Conservation (phyloP, 2,113 vertebrate genomes). For the Hyaena hyaena region DNA sequence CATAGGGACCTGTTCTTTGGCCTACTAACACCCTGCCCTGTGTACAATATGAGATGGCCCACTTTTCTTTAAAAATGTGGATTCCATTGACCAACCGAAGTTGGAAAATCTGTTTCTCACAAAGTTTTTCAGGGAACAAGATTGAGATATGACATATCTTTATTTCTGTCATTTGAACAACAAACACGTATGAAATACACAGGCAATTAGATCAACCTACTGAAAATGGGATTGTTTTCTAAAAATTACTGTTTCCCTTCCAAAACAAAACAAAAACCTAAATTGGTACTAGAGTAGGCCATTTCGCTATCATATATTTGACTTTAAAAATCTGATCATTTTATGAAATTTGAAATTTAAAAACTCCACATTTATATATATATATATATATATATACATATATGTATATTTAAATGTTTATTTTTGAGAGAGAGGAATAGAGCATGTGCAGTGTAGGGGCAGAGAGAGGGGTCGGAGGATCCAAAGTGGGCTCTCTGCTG, state of each 20-base stretch:
- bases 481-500: too few species aligned
- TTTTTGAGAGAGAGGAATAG: too few species aligned
- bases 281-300: neutral
- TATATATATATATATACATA: neutral
- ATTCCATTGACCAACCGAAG: neutral
- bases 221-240: neutral
- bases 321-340: neutral
- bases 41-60: neutral
- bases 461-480: too few species aligned
- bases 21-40: neutral
- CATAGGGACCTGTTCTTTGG: neutral
- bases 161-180: neutral
- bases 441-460: too few species aligned
- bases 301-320: neutral
- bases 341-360: conserved; percentile 14
- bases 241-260: neutral
- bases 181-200: neutral
- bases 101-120: neutral
- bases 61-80: neutral
- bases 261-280: neutral
- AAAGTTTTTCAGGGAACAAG: neutral
- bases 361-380: neutral
- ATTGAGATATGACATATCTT: neutral
- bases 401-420: neutral
- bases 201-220: neutral